phyloP scores from a whole-genome alignment of 2,797 vertebrate species.

The Prunella strophiata region DNA sequence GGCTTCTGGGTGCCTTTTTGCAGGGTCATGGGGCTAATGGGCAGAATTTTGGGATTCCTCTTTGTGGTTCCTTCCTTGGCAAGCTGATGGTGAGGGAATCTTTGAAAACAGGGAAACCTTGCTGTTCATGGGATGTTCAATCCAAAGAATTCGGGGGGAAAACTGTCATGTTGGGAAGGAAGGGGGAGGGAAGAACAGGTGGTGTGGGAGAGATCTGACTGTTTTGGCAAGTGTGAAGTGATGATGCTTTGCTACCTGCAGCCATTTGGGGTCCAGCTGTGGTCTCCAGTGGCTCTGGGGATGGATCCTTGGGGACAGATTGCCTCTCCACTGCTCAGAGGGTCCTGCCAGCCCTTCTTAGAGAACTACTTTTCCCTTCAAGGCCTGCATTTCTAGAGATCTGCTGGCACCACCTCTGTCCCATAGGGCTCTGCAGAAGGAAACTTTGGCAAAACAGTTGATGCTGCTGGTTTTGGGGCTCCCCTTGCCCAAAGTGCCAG shows the following conservation, averaged over 20 bases:
- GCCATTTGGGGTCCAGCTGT: not conserved
- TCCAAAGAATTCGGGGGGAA: not conserved
- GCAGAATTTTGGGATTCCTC: not conserved
- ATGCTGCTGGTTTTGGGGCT: not conserved
- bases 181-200: not conserved
- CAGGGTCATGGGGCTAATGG: not conserved
- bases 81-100: not conserved
- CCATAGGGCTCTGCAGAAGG: accelerated
- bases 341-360: not conserved
- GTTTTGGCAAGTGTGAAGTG: not conserved
- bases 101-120: not conserved
- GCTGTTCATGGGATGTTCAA: accelerated
- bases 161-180: accelerated
- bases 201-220: accelerated
- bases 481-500: not conserved
- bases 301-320: not conserved
- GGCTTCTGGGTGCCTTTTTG: not conserved
- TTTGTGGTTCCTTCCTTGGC: not conserved
- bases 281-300: accelerated
- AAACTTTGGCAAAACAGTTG: not conserved
- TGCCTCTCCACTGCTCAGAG: accelerated
- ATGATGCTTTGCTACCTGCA: not conserved
- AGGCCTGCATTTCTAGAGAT: not conserved
- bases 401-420: not conserved
- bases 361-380: not conserved